These are phyloP conservation scores for Hydrophis major DNA, from an alignment of 2,797 vertebrate genomes.

Conservation along the genomic window DNA sequence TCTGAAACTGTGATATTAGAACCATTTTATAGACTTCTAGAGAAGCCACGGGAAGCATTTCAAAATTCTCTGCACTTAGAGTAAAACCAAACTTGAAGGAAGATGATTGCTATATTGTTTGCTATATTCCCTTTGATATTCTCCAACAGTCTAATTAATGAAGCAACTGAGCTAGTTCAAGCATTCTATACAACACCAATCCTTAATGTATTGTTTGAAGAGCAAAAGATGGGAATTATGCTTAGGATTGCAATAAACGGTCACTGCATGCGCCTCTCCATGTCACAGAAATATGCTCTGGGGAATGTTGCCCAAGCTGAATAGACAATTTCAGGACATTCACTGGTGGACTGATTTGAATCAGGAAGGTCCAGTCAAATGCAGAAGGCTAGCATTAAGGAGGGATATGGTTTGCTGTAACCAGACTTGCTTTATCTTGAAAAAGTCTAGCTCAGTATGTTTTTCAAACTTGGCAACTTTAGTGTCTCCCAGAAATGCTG, in stretches of 20 bases:
- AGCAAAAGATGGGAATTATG: not conserved
- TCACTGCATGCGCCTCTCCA: not conserved
- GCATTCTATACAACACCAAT: not conserved
- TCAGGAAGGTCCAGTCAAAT: not conserved
- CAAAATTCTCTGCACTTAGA: not conserved
- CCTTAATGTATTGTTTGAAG: not conserved
- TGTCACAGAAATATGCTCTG: not conserved
- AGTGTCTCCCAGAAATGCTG: not conserved
- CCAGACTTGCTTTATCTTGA: not conserved
- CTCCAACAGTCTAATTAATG: not conserved
- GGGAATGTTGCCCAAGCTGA: not conserved
- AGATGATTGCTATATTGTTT: not conserved
- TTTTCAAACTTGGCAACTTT: not conserved
- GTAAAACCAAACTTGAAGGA: not conserved
- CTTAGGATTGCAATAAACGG: not conserved
- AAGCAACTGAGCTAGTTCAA: not conserved
- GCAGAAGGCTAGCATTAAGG: not conserved
- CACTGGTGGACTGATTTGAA: not conserved
- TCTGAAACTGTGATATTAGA: not conserved
- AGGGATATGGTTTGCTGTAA: not conserved
- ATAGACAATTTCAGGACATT: not conserved
- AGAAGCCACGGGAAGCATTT: not conserved
- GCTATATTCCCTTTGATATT: not conserved
- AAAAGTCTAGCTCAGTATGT: not conserved
- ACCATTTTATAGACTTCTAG: not conserved